phyloP scores from a whole-genome alignment of 1,140 invertebrate genomes.

The Galleria mellonella region DNA sequence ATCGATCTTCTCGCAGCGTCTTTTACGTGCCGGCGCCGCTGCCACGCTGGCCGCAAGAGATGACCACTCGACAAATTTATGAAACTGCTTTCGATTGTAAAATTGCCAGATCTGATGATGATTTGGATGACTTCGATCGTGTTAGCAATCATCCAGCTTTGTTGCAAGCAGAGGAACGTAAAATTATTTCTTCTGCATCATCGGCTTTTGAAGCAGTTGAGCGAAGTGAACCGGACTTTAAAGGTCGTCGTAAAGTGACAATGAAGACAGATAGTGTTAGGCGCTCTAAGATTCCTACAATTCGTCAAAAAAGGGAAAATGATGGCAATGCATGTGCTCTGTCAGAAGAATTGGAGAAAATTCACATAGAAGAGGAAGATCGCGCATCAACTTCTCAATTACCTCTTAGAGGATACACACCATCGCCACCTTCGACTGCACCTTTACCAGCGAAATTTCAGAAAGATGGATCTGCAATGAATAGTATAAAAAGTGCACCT shows the following conservation, averaged over 20 bases:
- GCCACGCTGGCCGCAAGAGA: slow-evolving; percentile 80
- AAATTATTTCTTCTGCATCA: slow-evolving; percentile 63
- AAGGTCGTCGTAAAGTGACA: slow-evolving; percentile 66
- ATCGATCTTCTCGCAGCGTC: slow-evolving; percentile 75
- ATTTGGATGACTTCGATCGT: slow-evolving; percentile 86
- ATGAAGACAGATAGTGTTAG: slow-evolving; percentile 70
- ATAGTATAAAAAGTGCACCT: slow-evolving; percentile 85
- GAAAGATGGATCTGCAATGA: slow-evolving; percentile 81
- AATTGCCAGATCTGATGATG: slow-evolving; percentile 86
- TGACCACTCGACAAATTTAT: slow-evolving; percentile 82
- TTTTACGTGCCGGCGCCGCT: slow-evolving; percentile 78
- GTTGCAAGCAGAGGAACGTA: slow-evolving; percentile 73
- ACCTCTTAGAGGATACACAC: slow-evolving; percentile 79
- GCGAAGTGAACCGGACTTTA: slow-evolving; percentile 55
- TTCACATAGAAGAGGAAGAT: slow-evolving; percentile 77
- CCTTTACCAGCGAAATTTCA: slow-evolving; percentile 87
- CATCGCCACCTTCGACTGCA: slow-evolving; percentile 86
- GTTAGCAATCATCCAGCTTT: slow-evolving; percentile 87
- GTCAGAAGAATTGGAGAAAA: slow-evolving; percentile 77
- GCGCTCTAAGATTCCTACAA: slow-evolving; percentile 76
- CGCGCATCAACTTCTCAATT: slow-evolving; percentile 65
- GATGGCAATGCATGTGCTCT: slow-evolving; percentile 74
- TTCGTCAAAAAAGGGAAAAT: slow-evolving; percentile 74
- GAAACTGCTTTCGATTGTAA: slow-evolving; percentile 93
- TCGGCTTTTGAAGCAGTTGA: slow-evolving; percentile 69